phyloP scores from a whole-genome alignment of 2,113 vertebrate genomes.

The Oreochromis tanganicae region DNA sequence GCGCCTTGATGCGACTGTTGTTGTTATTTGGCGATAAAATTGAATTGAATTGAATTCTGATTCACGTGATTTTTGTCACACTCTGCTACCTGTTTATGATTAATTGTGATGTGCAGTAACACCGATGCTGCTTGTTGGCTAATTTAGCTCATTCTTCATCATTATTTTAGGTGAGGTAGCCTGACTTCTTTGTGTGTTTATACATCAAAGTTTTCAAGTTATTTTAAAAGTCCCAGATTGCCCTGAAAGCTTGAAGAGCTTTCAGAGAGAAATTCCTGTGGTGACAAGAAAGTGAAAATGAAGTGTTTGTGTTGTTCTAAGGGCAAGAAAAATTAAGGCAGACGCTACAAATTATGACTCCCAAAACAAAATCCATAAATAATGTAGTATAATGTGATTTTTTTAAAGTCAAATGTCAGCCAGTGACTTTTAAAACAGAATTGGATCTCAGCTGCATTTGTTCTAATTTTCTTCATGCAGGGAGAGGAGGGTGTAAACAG shows the following conservation, averaged over 20 bases:
- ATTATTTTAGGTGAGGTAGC: not conserved
- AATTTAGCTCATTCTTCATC: not conserved
- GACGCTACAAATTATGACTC: not conserved
- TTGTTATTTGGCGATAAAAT: not conserved
- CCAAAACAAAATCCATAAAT: not conserved
- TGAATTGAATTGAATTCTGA: not conserved
- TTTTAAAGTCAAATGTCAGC: not conserved
- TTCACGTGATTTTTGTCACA: not conserved
- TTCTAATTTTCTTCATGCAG: not conserved
- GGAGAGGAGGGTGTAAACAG: conserved; percentile 1
- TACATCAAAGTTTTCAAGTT: not conserved
- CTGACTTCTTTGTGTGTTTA: not conserved
- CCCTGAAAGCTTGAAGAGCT: not conserved
- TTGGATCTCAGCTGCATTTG: not conserved
- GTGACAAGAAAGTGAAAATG: not conserved
- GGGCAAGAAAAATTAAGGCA: not conserved
- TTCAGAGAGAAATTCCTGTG: not conserved
- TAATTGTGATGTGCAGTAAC: not conserved
- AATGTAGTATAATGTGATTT: not conserved
- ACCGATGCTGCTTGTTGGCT: not conserved
- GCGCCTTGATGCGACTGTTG: not conserved
- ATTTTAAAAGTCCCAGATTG: not conserved
- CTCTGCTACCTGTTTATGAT: not conserved
- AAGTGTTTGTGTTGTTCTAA: not conserved
- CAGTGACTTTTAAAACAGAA: not conserved